phyloP scores from a whole-genome alignment of 2,113 vertebrate genomes.

The Podarcis cretensis region DNA sequence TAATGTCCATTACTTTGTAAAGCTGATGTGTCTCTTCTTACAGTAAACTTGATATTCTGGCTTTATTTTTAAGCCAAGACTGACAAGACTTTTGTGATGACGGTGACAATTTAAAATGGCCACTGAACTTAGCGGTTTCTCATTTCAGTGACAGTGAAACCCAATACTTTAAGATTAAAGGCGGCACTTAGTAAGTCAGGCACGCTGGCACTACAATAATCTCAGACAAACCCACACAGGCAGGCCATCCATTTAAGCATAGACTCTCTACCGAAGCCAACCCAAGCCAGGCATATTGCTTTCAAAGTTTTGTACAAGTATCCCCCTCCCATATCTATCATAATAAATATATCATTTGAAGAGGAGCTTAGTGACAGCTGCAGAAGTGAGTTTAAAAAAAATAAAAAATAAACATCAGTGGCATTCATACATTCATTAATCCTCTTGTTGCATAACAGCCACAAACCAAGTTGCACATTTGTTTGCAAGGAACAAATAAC shows the following conservation, averaged over 20 bases:
- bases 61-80: constrained; percentile 70
- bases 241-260: constrained; percentile 73
- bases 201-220: constrained; percentile 65
- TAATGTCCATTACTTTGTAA: constrained; percentile 52
- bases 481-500: constrained; percentile 42
- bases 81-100: constrained; percentile 72
- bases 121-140: constrained; percentile 67
- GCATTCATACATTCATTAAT: constrained; percentile 66
- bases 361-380: constrained; percentile 81
- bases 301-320: constrained; percentile 73
- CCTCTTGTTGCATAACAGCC: constrained; percentile 56
- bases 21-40: constrained; percentile 69
- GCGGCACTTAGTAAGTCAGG: constrained; percentile 66
- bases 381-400: constrained; percentile 51
- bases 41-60: constrained; percentile 62
- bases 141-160: constrained; percentile 81
- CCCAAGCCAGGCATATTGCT: constrained; percentile 66
- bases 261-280: constrained; percentile 59
- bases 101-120: constrained; percentile 75
- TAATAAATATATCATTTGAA: constrained; percentile 75
- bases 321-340: constrained; percentile 69
- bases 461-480: constrained; percentile 30
- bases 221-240: constrained; percentile 66
- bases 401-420: constrained; percentile 52
- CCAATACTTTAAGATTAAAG: constrained; percentile 78